A percentile compares a stretch with the other conserved stretches of the same genome.
phyloP scores from a whole-genome alignment of 37 sponge, comb jelly and placozoan genomes.

The Ephydatia muelleri region DNA sequence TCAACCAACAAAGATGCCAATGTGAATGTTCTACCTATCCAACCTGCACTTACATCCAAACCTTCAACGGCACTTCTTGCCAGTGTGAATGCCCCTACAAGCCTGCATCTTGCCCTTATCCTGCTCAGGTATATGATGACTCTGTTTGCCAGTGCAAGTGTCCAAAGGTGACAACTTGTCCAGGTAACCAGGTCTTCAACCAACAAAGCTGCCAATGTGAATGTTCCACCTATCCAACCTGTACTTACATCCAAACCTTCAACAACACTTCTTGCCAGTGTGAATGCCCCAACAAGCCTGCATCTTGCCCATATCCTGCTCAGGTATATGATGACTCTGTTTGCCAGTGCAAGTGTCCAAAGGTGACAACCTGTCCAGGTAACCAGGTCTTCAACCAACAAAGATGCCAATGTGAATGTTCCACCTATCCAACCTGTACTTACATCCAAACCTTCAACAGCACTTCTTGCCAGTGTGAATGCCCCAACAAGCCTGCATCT shows the following conservation, averaged over 20 bases:
- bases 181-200: neutral
- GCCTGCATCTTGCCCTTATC: neutral
- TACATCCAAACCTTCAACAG: constrained; percentile 4
- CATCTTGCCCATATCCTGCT: neutral
- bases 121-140: constrained; percentile 1
- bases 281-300: constrained; percentile 1
- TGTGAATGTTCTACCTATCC: constrained; percentile 10
- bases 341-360: constrained; percentile 10
- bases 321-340: neutral
- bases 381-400: constrained; percentile 1
- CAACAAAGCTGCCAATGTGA: constrained; percentile 24
- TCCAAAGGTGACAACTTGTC: neutral
- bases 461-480: neutral
- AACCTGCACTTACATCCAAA: neutral
- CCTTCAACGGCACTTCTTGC: constrained; percentile 6
- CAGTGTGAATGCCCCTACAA: constrained; percentile 13
- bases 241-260: neutral
- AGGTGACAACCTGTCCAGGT: neutral
- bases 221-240: constrained; percentile 10
- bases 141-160: neutral
- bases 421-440: neutral
- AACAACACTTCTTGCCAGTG: no score
- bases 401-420: constrained; percentile 14
- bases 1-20: constrained; percentile 13
- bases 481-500: neutral